Percentiles rank a stretch among this genome's conserved stretches.
These are phyloP conservation scores for Parasteatoda tepidariorum DNA, from an alignment of 1,140 invertebrate species.

Conservation along the genomic window DNA sequence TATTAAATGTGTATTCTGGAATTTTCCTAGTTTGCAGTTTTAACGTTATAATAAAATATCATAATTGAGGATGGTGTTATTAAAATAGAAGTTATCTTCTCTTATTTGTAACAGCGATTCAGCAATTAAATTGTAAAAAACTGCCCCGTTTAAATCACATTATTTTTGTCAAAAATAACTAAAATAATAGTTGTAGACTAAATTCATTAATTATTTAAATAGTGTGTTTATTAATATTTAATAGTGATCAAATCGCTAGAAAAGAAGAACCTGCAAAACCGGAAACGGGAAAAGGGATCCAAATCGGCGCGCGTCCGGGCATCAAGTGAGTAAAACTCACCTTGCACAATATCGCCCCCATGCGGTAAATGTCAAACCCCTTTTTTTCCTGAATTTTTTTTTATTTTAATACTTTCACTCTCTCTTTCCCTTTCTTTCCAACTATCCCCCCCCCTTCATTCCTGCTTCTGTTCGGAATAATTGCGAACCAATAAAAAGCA, in stretches of 20 bases:
- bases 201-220: neutral
- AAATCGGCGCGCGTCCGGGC: neutral
- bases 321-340: neutral
- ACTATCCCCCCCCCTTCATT: neutral
- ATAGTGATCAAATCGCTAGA: neutral
- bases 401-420: neutral
- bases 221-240: neutral
- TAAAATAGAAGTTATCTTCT: too few relatives aligned
- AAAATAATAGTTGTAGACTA: neutral
- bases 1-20: too few relatives aligned
- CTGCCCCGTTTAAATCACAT: too few relatives aligned
- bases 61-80: too few relatives aligned
- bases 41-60: too few relatives aligned
- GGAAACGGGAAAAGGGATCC: neutral
- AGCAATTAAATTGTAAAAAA: too few relatives aligned
- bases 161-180: too few relatives aligned
- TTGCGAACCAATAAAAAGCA: conserved; percentile 52
- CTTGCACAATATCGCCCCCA: neutral
- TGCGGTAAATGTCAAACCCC: neutral
- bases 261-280: neutral
- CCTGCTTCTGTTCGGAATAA: conserved; percentile 20
- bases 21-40: too few relatives aligned
- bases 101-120: too few relatives aligned
- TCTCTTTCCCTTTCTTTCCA: neutral
- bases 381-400: neutral